Conservation (phyloP, 2,797 vertebrate species). For the Schizopygopsis pylzovi region DNA sequence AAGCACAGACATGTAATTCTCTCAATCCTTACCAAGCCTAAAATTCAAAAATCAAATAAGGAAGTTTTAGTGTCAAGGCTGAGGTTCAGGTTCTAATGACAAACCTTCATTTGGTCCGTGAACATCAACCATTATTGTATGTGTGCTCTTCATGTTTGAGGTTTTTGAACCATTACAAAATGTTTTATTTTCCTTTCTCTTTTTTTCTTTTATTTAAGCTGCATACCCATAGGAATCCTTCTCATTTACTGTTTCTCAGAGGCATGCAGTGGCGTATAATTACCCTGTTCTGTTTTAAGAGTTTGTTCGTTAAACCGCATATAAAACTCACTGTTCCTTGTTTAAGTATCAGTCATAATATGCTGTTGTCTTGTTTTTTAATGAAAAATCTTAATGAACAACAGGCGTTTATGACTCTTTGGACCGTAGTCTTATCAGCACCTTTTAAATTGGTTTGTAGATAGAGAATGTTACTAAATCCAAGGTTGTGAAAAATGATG, state of each 20-base stretch:
- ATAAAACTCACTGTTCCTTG: constrained; percentile 39
- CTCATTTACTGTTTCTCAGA: constrained; percentile 40
- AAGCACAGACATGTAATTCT: constrained; percentile 44
- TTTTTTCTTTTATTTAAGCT: constrained; percentile 28
- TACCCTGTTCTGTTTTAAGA: constrained; percentile 47
- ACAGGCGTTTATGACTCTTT: constrained; percentile 63
- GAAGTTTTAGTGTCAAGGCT: constrained; percentile 12
- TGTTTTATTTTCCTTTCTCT: constrained; percentile 8
- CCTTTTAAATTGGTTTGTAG: neutral
- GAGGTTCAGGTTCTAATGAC: neutral
- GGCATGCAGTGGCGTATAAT: constrained; percentile 52
- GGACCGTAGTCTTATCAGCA: neutral
- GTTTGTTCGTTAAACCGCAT: constrained; percentile 49
- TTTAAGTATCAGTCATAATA: constrained; percentile 62
- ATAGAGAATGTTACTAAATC: neutral
- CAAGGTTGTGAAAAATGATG: neutral
- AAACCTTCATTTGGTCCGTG: neutral
- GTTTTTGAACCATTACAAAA: neutral
- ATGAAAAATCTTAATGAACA: constrained; percentile 69
- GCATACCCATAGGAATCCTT: constrained; percentile 55
- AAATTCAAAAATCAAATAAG: constrained; percentile 18
- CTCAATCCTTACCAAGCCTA: constrained; percentile 28
- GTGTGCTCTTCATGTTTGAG: neutral
- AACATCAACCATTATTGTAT: neutral
- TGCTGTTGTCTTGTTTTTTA: neutral